Base-by-base conservation (phyloP, 2,888 invertebrate species). In the Eupithecia centaureata region DNA sequence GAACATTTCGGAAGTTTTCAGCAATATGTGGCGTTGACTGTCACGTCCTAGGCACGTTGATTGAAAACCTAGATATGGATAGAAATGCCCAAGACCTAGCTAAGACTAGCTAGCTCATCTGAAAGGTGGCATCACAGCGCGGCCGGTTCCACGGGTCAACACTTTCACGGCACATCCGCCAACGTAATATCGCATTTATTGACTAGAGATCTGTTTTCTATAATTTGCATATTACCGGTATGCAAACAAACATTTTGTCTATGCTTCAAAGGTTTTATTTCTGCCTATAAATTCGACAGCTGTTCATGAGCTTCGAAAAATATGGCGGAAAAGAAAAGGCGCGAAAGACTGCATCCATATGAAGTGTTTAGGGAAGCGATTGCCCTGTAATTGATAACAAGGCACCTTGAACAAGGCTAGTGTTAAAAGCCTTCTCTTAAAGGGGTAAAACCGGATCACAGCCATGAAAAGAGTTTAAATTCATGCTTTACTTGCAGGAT, bases 101-200 rank as follows among this genome's bases (percentile, higher is more conserved):
- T 28, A 38, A 22, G 32, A 30, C 0, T 30, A 47, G 22, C 47
- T 12, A 22, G 47, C 47, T 47, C n/a, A 52, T 15, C 60, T 54
- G 65, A 60, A 57, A 60, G 54, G 60, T 51, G 58, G 27, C 59
- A 47, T 47, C 47, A 47, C 47, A n/a, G 27, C 15, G 27, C 42
- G 84, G 84, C 87, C 86, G 87, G 88, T 89, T 87, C 76, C 71
- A 68, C 72, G 81, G 88, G 89, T 87, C 90, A 88, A 76, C 87
- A 89, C 91, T 91, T 91, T 91, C 91, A 81, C 90, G 79, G 72
- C 74, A 74, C 82, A 83, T 83, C 86, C 81, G 83, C 81, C 75
- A 69, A 84, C 85, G 85, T 87, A 85, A 84, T 84, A 77, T 76
- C 62, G 61, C 61, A 67, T 73, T 74, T 76, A 76, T 78, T 73